Conservation (phyloP, 92 coral and sea anemone genomes). For the Epizoanthus illoricatus region DNA sequence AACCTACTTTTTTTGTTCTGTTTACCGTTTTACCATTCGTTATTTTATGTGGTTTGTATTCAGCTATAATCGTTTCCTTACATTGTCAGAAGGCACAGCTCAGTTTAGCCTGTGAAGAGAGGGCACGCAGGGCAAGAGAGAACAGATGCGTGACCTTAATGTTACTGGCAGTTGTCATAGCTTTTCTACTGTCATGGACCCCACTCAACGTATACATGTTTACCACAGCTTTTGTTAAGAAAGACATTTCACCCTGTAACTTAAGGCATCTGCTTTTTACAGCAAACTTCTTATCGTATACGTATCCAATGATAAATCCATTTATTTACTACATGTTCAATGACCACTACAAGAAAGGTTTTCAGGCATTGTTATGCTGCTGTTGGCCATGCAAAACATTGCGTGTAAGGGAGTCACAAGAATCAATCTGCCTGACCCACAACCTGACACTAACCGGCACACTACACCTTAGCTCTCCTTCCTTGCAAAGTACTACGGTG, state of each 20-base stretch:
- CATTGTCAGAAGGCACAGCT: neutral
- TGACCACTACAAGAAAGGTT: constrained; percentile 33
- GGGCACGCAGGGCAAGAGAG: constrained; percentile 42
- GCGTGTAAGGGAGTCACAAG: neutral
- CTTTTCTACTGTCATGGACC: constrained; percentile 43
- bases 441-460: constrained; percentile 8
- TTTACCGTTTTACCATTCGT: constrained; percentile 42
- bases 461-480: constrained; percentile 6
- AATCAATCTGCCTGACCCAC: neutral
- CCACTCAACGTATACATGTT: constrained; percentile 27
- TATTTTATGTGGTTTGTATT: constrained; percentile 31
- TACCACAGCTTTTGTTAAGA: neutral
- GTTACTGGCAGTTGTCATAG: constrained; percentile 37
- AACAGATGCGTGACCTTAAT: constrained; percentile 47
- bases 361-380: constrained; percentile 4
- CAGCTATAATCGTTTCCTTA: constrained; percentile 38
- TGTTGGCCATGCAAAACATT: neutral
- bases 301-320: constrained; percentile 27
- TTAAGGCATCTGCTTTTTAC: neutral
- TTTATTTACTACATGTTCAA: constrained; percentile 27
- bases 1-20: constrained; percentile 14
- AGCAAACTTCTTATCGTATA: constrained; percentile 10
- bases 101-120: constrained; percentile 30
- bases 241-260: neutral
- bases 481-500: neutral